These are phyloP conservation scores for Sturnus vulgaris DNA, from an alignment of 2,113 vertebrate genomes.

Conservation along the genomic window DNA sequence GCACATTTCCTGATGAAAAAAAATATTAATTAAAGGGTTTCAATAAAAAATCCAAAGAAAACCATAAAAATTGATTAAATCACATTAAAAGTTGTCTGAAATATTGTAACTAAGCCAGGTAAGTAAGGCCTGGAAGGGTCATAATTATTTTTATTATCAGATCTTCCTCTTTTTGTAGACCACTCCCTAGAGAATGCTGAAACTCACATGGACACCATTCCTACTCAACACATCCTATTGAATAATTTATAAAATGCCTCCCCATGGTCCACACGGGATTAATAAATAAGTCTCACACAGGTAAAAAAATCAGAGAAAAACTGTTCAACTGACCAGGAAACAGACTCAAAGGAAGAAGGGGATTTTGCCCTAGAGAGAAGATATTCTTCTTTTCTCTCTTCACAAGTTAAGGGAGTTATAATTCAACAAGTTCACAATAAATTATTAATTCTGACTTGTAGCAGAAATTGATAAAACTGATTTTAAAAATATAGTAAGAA, in stretches of 20 bases:
- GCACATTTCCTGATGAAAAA: background rate
- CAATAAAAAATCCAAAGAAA: background rate
- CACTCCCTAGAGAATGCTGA: background rate
- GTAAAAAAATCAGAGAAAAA: background rate
- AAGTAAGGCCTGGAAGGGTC: background rate
- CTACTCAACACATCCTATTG: background rate
- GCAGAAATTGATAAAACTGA: constrained; percentile 14
- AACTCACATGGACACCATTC: background rate
- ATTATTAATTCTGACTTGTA: constrained; percentile 9
- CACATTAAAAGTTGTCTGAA: background rate
- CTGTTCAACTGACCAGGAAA: background rate
- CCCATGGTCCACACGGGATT: background rate
- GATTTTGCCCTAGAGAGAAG: background rate
- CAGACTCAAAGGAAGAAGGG: background rate
- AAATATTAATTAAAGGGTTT: background rate
- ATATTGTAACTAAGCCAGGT: background rate
- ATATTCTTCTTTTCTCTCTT: background rate
- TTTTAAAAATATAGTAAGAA: background rate
- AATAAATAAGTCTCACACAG: constrained; percentile 21
- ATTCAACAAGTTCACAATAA: constrained; percentile 11
- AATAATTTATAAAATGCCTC: background rate
- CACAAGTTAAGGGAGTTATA: background rate
- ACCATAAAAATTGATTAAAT: background rate
- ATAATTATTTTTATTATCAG: background rate
- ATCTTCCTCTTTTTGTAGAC: background rate